Base-by-base conservation (phyloP, 2,888 invertebrate genomes). In the Drosophila merina region DNA sequence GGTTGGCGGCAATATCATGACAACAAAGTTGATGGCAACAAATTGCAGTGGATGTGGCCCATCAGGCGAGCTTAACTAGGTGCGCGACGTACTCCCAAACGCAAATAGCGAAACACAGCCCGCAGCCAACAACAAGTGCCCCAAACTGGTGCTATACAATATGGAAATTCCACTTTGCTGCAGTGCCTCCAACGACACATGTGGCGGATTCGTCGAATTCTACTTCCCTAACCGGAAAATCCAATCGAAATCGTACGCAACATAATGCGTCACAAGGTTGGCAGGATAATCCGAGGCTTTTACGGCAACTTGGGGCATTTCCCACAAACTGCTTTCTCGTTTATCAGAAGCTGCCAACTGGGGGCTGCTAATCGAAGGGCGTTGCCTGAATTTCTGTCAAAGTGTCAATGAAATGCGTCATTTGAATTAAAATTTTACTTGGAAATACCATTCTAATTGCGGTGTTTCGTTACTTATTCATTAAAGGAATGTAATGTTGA, bases 21-120 rank as follows among this genome's bases (percentile, higher is more conserved):
- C 69, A 69, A 69, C 70, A 70, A 60, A 55, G 60, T 70, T 69
- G 70, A 60, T 70, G 70, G 59, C 69, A 59, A 55, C 69, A 69
- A 70, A 70, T 70, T 69, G 70, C 55, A 47, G 42, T 69, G 69
- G 70, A 56, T 69, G 55, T 55, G 63, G 63, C 33, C 57, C 67
- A 51, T 48, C 64, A 54, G 63, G 12, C 12, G 55, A 55, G 70
- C 70, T 70, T 69, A 70, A 60, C 70, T 55, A 70, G 70, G 70
- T 70, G 70, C 70, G 47, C 60, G 59, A 51, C 70, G 60, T 55
- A 60, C 48, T 49, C 52, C 47, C 48, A 44, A 44, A 44, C 25
- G 14, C 47, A 48, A 60, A 56, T 36, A 47, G 47, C 55, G 36
- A 8, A 14, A 31, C 33, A 31, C 31, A 14, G 47, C 56, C 25